A percentile compares a stretch with the other conserved stretches of the same genome.
Evolutionary conservation across 2,797 vertebrate genomes (phyloP).

Genomic region (Hippoglossus hippoglossus): DNA sequence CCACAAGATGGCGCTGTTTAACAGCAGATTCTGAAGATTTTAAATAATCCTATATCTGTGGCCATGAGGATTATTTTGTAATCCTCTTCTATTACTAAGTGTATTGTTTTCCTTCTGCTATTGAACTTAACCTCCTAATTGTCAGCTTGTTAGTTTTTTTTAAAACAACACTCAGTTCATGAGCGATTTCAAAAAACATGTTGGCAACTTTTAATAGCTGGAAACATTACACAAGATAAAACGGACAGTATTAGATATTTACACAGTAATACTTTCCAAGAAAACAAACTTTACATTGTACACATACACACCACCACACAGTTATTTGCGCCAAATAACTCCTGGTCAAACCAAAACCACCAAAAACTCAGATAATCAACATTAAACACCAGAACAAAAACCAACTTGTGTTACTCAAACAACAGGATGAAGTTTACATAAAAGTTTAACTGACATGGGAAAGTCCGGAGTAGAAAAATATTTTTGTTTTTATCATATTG

Average conservation of each 20-base stretch:
- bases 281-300: conserved; percentile 57
- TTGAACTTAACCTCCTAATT: neutral
- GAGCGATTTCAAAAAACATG: conserved; percentile 20
- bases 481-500: conserved; percentile 46
- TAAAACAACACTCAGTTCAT: neutral
- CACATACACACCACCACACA: conserved; percentile 44
- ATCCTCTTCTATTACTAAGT: neutral
- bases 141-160: neutral
- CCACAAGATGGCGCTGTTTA: conserved; percentile 44
- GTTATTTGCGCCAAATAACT: conserved; percentile 49
- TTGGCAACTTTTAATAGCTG: conserved; percentile 57
- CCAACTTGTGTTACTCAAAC: conserved; percentile 19
- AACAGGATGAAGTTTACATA: conserved; percentile 35
- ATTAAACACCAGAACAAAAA: conserved; percentile 4
- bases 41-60: too few relatives aligned
- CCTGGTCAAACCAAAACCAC: conserved; percentile 40
- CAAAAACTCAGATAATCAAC: conserved; percentile 43
- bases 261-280: conserved; percentile 75
- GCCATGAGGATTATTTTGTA: neutral
- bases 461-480: conserved; percentile 70
- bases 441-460: conserved; percentile 50
- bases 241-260: conserved; percentile 79
- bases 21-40: neutral
- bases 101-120: neutral
- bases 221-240: conserved; percentile 79